Percentiles rank a stretch among this genome's conserved stretches.
Evolutionary conservation across 2,113 vertebrate genomes (phyloP).

Genomic region (Atherinomorus stipes): DNA sequence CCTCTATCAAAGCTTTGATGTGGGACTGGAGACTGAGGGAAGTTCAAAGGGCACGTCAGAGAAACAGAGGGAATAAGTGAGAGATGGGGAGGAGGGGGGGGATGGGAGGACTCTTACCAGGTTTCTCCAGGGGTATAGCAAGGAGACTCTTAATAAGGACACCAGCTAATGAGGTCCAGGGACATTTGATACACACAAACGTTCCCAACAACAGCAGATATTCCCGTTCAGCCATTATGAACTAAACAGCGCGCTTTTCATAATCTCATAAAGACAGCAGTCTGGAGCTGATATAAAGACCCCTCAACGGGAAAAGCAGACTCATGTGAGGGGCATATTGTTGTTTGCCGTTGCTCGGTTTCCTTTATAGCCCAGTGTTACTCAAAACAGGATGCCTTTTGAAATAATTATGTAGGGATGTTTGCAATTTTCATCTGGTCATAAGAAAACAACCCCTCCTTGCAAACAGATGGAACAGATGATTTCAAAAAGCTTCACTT

Average conservation of each 20-base stretch:
- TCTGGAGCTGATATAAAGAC: constrained; percentile 50
- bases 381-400: constrained; percentile 82
- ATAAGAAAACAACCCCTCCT: constrained; percentile 65
- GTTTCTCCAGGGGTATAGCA: constrained; percentile 56
- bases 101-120: constrained; percentile 51
- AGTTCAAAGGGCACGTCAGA: constrained; percentile 73
- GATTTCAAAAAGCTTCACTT: constrained; percentile 53
- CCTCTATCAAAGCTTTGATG: constrained; percentile 73
- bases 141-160: constrained; percentile 76
- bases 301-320: constrained; percentile 38
- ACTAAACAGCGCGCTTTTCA: constrained; percentile 2
- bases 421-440: constrained; percentile 77
- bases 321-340: constrained; percentile 52
- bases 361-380: constrained; percentile 61
- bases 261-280: constrained; percentile 46
- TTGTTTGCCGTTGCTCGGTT: constrained; percentile 63
- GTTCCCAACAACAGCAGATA: constrained; percentile 19
- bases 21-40: constrained; percentile 63
- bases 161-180: constrained; percentile 69
- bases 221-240: constrained; percentile 30
- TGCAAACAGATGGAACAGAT: constrained; percentile 74
- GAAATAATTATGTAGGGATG: constrained; percentile 74
- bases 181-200: constrained; percentile 50
- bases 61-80: constrained; percentile 60
- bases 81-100: constrained; percentile 23